Percentiles rank a stretch among this genome's conserved stretches.
phyloP scores from a whole-genome alignment of 1,140 invertebrate species.

The Temnothorax curvispinosus region DNA sequence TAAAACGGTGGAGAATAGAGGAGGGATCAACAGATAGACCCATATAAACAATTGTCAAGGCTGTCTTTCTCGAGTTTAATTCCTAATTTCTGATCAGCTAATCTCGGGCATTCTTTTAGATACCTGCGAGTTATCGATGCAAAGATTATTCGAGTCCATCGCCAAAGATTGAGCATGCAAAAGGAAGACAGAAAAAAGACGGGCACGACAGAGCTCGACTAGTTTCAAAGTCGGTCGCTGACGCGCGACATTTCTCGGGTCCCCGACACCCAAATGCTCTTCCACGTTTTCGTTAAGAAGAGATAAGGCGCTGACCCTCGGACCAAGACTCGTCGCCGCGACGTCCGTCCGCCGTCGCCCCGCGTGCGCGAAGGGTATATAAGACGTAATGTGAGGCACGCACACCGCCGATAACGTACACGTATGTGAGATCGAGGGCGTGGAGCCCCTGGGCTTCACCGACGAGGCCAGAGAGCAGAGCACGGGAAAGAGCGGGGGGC shows the following conservation, averaged over 20 bases:
- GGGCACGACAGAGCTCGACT: background rate
- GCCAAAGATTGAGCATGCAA: background rate
- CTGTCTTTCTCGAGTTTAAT: background rate
- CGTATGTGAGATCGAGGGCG: slow-evolving; percentile 83
- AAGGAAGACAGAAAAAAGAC: slow-evolving; percentile 22
- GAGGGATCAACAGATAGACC: background rate
- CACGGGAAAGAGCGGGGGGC: background rate
- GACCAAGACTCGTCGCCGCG: slow-evolving; percentile 18
- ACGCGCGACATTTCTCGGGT: slow-evolving; percentile 15
- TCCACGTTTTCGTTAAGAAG: slow-evolving; percentile 71
- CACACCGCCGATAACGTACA: slow-evolving; percentile 65
- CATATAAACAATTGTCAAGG: slow-evolving; percentile 59
- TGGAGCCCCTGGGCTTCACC: slow-evolving; percentile 83
- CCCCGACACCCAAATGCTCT: slow-evolving; percentile 67
- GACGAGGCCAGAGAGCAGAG: slow-evolving; percentile 43
- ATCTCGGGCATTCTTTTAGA: background rate
- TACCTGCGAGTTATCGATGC: background rate
- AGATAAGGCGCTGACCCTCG: slow-evolving; percentile 59
- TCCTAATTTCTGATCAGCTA: background rate
- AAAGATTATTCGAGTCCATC: background rate
- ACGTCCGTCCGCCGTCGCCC: slow-evolving; percentile 4
- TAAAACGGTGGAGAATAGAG: background rate
- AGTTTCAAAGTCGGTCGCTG: slow-evolving; percentile 58
- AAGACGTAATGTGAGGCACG: slow-evolving; percentile 67
- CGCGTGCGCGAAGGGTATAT: slow-evolving; percentile 38